phyloP scores from a whole-genome alignment of 2,113 vertebrate species.

The Corythornis vintsioides region DNA sequence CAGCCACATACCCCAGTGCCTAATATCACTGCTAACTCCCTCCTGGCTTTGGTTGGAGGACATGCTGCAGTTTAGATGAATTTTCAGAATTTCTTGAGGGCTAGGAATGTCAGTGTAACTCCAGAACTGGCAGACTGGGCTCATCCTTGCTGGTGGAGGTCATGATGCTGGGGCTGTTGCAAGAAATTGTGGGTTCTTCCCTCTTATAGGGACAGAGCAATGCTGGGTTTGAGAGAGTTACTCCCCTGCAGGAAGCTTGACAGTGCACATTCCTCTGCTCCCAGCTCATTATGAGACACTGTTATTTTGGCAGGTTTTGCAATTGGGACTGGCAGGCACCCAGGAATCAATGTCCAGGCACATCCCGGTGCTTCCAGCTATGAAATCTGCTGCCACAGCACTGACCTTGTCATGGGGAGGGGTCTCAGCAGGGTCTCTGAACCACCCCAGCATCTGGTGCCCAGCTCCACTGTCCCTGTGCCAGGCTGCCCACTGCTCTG shows the following conservation, averaged over 20 bases:
- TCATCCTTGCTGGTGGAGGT: not conserved
- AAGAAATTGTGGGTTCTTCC: not conserved
- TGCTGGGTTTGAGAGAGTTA: not conserved
- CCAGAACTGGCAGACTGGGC: not conserved
- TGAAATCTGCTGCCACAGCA: not conserved
- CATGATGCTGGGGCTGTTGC: rapidly evolving
- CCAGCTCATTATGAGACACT: not conserved
- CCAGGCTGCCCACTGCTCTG: not conserved
- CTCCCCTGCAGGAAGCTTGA: not conserved
- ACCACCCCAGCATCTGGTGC: not conserved
- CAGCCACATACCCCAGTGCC: not conserved
- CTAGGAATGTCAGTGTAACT: not conserved
- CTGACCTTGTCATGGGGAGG: not conserved
- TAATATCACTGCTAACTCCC: not conserved
- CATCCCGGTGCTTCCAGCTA: not conserved
- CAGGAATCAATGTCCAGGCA: not conserved
- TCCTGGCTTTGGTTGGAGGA: not conserved
- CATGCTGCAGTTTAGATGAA: not conserved
- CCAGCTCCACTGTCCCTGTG: not conserved
- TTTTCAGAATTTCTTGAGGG: not conserved
- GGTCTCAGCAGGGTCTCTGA: not conserved
- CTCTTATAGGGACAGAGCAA: not conserved
- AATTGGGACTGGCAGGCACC: not conserved
- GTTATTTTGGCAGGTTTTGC: slow-evolving; percentile 38
- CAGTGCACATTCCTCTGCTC: slow-evolving; percentile 21